Evolutionary conservation across 2,888 invertebrate genomes (phyloP), one percentile per base, ranked within the genome.

Genomic region (Trissolcus japonicus): DNA sequence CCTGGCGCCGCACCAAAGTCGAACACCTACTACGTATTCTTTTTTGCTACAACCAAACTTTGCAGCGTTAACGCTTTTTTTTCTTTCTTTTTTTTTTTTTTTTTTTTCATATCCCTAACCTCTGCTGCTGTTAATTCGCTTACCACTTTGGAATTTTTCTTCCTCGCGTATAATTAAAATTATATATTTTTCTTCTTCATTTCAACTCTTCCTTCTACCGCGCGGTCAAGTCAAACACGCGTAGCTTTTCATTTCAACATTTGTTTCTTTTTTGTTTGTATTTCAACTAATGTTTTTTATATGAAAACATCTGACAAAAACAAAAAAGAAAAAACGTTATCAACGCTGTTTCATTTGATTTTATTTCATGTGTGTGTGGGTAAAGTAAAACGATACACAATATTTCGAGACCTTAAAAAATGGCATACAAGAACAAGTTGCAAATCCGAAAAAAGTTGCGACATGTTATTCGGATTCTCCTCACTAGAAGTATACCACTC

Each of bases 401-500:
- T 25, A 25, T 25, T 25, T 25, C 25, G 25, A 25, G 25, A 25
- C 25, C 25, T 25, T 25, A 25, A 25, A 25, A 25, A 25, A 25
- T 25, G 25, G 3, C 25, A 25, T 25, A 25, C 25, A 25, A 4
- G 25, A 4, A 25, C 25, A 25, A 2, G 25, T 25, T 25, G 21
- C 59, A 16, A 59, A 65, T 57, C 29, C 29, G 35, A 16, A 60
- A 61, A 51, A 75, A 63, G 57, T 67, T 68, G 17, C 17, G 17
- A 14, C 41, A 59, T 63, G 48, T 59, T 75, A 67, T 68, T 53
- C 57, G 41, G 54, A 63, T 63, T 68, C 2, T 35, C 9, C 63
- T 43, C 59, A 62, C 62, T 75, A 55, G 75, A 67, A n/a, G n/a
- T n/a, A n/a, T n/a, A 63, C 63, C 63, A 60, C 67, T 75, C 57